phyloP scores from a whole-genome alignment of 2,888 invertebrate species.

The Cantharis rustica region DNA sequence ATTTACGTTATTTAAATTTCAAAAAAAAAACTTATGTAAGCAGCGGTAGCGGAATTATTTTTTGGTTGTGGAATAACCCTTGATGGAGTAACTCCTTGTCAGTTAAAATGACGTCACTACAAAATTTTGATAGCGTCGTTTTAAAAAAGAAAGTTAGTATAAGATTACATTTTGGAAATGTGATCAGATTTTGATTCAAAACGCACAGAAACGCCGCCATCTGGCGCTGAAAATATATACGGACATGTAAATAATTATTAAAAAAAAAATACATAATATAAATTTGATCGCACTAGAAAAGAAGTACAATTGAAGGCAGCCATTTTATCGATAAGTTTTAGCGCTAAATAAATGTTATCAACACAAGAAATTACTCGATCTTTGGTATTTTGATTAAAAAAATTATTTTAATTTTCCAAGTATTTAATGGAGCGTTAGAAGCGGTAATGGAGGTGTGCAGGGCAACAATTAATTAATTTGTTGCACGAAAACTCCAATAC shows the following conservation, averaged over 20 bases:
- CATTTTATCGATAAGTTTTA: conserved; percentile 26
- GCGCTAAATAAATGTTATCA: conserved; percentile 18
- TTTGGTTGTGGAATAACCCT: background rate
- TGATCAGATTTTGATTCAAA: conserved; percentile 37
- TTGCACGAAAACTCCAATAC: conserved; percentile 30
- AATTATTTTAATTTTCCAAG: background rate
- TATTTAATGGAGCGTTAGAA: conserved; percentile 17
- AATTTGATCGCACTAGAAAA: conserved; percentile 50
- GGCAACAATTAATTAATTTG: conserved; percentile 28
- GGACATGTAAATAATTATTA: conserved; percentile 50
- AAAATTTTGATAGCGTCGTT: background rate
- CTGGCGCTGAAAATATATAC: conserved; percentile 47
- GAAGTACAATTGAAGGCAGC: conserved; percentile 49
- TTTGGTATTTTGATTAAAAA: background rate
- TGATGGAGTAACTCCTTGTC: background rate
- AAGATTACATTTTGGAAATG: conserved; percentile 16
- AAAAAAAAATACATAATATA: conserved; percentile 44
- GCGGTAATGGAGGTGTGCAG: conserved; percentile 38
- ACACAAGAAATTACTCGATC: background rate
- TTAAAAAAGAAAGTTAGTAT: background rate
- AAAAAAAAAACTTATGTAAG: too few species aligned
- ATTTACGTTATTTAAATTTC: background rate
- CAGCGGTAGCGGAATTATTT: background rate
- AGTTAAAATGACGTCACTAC: background rate
- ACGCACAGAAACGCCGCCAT: conserved; percentile 48